phyloP scores from a whole-genome alignment of 2,797 vertebrate species.

The Semaprochilodus insignis region DNA sequence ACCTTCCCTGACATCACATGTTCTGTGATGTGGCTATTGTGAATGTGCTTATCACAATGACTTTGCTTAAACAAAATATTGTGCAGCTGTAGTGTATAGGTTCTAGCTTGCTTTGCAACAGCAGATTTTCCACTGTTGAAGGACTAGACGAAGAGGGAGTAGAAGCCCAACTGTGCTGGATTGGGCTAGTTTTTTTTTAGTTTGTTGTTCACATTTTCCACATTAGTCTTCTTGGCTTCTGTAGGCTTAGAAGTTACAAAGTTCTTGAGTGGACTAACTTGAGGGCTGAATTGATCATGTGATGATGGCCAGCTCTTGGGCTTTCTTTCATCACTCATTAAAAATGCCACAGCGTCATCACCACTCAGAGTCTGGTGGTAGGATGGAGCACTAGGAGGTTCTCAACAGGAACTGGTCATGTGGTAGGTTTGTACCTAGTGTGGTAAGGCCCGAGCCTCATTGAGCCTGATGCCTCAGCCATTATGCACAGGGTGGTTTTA shows the following conservation, averaged over 20 bases:
- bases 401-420: conserved; percentile 8
- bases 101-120: background rate
- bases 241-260: background rate
- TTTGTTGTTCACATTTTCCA: background rate
- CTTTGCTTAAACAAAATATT: no score
- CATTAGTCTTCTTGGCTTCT: background rate
- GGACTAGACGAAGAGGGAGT: background rate
- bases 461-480: conserved; percentile 35
- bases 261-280: background rate
- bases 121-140: background rate
- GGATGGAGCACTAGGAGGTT: background rate
- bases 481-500: conserved; percentile 67
- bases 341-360: background rate
- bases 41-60: no score
- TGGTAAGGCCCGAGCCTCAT: conserved; percentile 29
- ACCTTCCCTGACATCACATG: no score
- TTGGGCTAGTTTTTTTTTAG: background rate
- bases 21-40: no score
- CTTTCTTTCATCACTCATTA: background rate
- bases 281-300: background rate
- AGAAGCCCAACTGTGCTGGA: background rate
- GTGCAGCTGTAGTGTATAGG: background rate
- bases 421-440: conserved; percentile 17
- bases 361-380: background rate
- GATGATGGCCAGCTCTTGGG: background rate